Evolutionary conservation across 2,113 vertebrate species (phyloP).

Genomic region (Ceyx cyanopectus): DNA sequence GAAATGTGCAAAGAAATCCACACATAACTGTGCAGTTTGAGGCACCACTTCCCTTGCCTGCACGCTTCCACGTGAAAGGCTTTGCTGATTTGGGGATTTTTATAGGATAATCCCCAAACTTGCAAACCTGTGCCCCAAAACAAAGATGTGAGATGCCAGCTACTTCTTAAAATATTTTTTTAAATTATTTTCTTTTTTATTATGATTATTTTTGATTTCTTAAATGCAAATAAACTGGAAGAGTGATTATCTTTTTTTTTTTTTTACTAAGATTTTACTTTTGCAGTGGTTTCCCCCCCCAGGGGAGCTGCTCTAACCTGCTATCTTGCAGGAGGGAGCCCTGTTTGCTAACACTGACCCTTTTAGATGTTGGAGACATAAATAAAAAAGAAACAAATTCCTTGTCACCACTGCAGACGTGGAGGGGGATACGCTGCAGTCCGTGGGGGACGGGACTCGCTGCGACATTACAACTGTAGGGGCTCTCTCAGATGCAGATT

Average conservation of each 20-base stretch:
- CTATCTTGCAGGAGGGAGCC: conserved; percentile 1
- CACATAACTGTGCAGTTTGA: not conserved
- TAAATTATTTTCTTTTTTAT: not conserved
- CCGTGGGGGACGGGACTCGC: not conserved
- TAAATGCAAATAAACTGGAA: conserved; percentile 8
- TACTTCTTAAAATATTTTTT: not conserved
- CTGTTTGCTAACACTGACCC: not conserved
- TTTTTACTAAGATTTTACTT: not conserved
- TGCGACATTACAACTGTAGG: not conserved
- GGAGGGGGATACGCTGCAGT: not conserved
- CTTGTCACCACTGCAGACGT: not conserved
- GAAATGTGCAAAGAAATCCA: conserved; percentile 39
- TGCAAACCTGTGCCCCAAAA: conserved; percentile 11
- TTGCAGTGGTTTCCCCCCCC: not conserved
- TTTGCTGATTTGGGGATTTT: conserved; percentile 33
- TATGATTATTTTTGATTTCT: not conserved
- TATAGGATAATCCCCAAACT: conserved; percentile 12
- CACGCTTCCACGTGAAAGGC: conserved; percentile 7
- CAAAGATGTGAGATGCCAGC: not conserved
- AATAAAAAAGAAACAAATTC: conserved; percentile 21
- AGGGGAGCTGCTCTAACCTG: not conserved
- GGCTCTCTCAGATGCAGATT: conserved; percentile 22
- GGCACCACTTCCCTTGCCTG: not conserved
- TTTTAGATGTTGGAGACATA: not conserved
- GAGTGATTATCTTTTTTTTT: not conserved